phyloP scores from a whole-genome alignment of 2,797 vertebrate genomes.

The Xiphorhynchus erythropygius region DNA sequence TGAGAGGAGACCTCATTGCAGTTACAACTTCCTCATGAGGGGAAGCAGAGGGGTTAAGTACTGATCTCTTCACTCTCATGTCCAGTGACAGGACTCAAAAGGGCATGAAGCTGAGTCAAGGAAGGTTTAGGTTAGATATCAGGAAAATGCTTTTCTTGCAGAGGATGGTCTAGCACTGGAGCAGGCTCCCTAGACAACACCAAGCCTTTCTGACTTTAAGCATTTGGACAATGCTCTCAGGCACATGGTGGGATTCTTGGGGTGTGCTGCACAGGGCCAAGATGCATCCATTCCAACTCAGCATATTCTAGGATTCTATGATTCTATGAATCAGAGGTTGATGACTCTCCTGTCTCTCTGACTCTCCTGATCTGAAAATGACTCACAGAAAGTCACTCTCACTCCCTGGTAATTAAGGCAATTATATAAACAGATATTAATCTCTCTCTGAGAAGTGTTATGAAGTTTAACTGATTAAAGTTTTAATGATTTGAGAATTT shows the following conservation, averaged over 20 bases:
- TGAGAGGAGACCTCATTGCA: not conserved
- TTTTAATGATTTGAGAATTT: conserved; percentile 5
- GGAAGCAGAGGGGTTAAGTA: not conserved
- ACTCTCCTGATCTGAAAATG: conserved; percentile 19
- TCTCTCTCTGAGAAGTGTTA: not conserved
- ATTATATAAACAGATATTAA: conserved; percentile 31
- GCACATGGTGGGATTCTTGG: not conserved
- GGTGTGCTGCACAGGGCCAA: not conserved
- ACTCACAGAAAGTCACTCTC: conserved; percentile 40
- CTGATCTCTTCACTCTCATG: too few relatives aligned
- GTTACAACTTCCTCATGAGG: not conserved
- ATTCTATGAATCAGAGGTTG: not conserved
- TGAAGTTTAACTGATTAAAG: conserved; percentile 1
- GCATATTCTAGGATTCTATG: not conserved
- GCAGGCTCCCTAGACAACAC: not conserved
- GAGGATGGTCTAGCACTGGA: not conserved
- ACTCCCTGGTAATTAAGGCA: conserved; percentile 20
- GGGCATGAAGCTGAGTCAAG: not conserved
- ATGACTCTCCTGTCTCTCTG: not conserved
- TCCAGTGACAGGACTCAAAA: not conserved
- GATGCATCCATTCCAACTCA: not conserved
- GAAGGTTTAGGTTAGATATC: not conserved
- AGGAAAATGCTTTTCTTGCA: not conserved
- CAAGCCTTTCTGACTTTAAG: not conserved
- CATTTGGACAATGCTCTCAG: not conserved